A percentile compares a stretch with the other conserved stretches of the same genome.
Evolutionary conservation across 2,113 vertebrate species (phyloP).

Genomic region (Reinhardtius hippoglossoides): DNA sequence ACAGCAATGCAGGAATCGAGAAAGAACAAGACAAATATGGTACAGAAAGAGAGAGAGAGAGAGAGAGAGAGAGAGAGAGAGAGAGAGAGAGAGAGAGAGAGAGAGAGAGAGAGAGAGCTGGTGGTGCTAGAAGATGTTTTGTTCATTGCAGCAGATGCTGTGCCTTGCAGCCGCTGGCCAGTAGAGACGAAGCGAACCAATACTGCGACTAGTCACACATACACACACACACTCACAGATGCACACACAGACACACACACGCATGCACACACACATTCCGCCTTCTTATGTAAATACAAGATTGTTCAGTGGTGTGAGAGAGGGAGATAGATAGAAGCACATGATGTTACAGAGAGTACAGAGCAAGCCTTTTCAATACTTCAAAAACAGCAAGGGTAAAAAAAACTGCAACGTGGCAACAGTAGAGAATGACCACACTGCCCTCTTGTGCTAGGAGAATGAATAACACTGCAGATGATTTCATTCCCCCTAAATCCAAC

Average conservation of each 20-base stretch:
- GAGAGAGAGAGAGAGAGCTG: constrained; percentile 10
- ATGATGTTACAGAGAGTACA: constrained; percentile 52
- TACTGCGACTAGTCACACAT: constrained; percentile 16
- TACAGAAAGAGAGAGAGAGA: neutral
- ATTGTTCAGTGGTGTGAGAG: constrained; percentile 55
- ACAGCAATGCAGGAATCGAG: constrained; percentile 32
- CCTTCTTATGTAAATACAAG: constrained; percentile 66
- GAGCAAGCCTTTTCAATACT: constrained; percentile 49
- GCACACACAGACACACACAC: constrained; percentile 4
- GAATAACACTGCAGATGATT: constrained; percentile 27
- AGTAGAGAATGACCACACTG: constrained; percentile 50
- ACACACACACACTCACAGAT: neutral
- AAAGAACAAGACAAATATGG: constrained; percentile 44
- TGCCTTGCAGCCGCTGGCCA: constrained; percentile 35
- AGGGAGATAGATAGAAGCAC: constrained; percentile 51
- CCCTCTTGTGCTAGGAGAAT: constrained; percentile 40
- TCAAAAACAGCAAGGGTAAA: constrained; percentile 9
- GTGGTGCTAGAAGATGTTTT: constrained; percentile 39
- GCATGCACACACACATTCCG: constrained; percentile 24
- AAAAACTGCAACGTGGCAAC: neutral
- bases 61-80: neutral
- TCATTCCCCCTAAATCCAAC: constrained; percentile 12
- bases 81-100: neutral
- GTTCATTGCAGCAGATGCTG: constrained; percentile 48
- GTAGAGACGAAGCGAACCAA: constrained; percentile 35